Evolutionary conservation across 2,113 vertebrate genomes (phyloP).

Genomic region (Chitala chitala): DNA sequence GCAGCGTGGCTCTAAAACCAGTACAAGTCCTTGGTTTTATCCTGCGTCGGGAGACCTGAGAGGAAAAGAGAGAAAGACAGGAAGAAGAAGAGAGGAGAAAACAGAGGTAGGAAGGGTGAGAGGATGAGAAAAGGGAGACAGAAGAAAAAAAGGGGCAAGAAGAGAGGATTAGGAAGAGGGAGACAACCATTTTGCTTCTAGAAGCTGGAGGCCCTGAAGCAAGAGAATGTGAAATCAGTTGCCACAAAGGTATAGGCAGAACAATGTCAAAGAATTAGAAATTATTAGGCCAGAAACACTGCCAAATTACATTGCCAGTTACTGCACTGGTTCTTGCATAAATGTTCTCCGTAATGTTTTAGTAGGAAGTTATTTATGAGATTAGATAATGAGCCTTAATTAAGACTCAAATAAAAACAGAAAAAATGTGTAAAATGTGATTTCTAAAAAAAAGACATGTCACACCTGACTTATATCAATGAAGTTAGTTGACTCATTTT

Average conservation of each 20-base stretch:
- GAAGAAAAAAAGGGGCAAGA: slow-evolving; percentile 34
- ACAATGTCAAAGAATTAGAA: background rate
- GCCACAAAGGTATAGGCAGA: slow-evolving; percentile 28
- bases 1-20: slow-evolving; percentile 77
- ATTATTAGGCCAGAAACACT: background rate
- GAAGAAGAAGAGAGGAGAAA: slow-evolving; percentile 23
- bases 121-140: slow-evolving; percentile 14
- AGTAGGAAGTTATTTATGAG: no score
- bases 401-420: background rate
- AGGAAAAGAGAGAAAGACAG: slow-evolving; percentile 42
- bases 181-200: slow-evolving; percentile 50
- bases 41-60: slow-evolving; percentile 91
- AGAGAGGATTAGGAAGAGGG: slow-evolving; percentile 36
- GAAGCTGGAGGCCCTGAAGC: slow-evolving; percentile 43
- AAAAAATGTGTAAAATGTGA: no score
- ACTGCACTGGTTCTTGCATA: no score
- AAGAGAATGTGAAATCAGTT: slow-evolving; percentile 28
- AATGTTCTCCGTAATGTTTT: no score
- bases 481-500: background rate
- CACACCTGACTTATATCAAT: background rate
- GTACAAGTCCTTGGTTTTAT: slow-evolving; percentile 96
- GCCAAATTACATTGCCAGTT: background rate
- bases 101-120: slow-evolving; percentile 20
- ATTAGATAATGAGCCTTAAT: background rate
- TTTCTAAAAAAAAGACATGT: no score